These are phyloP conservation scores for Campoplex capitator DNA, from an alignment of 2,888 invertebrate species.

Conservation along the genomic window DNA sequence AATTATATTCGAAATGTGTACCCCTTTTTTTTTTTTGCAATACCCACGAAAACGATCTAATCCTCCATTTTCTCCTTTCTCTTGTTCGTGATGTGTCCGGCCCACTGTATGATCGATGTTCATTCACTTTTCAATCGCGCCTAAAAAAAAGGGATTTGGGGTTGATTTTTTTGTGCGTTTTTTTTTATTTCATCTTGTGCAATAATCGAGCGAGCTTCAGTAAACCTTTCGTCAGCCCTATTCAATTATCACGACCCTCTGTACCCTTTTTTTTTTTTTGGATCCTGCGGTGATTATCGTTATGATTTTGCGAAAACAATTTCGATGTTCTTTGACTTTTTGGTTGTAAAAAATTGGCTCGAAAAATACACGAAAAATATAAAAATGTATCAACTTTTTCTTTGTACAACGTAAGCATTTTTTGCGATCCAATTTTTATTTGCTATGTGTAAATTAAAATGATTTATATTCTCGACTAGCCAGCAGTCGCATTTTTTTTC, in stretches of 20 bases:
- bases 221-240: constrained; percentile 3
- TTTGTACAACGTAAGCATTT: background rate
- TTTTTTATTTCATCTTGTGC: constrained; percentile 11
- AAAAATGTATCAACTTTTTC: background rate
- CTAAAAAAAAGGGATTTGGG: background rate
- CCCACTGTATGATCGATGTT: constrained; percentile 57
- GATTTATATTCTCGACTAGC: constrained; percentile 5
- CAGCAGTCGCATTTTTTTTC: constrained; percentile 44
- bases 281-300: background rate
- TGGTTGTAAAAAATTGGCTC: background rate
- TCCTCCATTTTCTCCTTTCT: constrained; percentile 32
- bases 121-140: constrained; percentile 22
- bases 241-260: constrained; percentile 20
- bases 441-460: constrained; percentile 1
- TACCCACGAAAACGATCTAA: constrained; percentile 62
- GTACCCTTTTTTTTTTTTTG: constrained; percentile 1
- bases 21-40: constrained; percentile 52
- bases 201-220: background rate
- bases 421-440: background rate
- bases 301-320: background rate
- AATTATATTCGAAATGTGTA: constrained; percentile 63
- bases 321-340: background rate
- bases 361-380: background rate
- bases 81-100: constrained; percentile 49
- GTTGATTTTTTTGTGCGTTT: background rate